Evolutionary conservation across 2,888 invertebrate genomes (phyloP).

Genomic region (Leucophenga maculata): DNA sequence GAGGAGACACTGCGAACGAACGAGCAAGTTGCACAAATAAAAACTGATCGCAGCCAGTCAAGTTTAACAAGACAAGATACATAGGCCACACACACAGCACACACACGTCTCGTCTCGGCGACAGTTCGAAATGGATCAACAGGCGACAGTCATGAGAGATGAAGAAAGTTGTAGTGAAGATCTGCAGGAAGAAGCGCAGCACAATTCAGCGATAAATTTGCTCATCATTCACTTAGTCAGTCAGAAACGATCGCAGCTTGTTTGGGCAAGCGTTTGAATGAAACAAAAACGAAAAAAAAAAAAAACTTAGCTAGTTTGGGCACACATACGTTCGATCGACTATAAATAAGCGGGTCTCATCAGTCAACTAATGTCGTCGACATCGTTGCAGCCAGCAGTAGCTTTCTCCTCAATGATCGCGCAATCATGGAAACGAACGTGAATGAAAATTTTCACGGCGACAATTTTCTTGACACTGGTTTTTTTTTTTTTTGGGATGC

Average conservation of each 20-base stretch:
- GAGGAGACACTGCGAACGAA: conserved; percentile 9
- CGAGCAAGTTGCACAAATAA: conserved; percentile 1
- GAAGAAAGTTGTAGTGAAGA: conserved; percentile 38
- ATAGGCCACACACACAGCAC: conserved; percentile 49
- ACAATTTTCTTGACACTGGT: conserved; percentile 37
- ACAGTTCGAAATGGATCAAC: conserved; percentile 6
- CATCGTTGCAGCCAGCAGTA: not conserved
- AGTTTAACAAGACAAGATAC: conserved; percentile 24
- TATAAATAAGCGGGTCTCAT: conserved; percentile 64
- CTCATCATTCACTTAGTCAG: conserved; percentile 43
- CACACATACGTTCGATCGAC: conserved; percentile 35
- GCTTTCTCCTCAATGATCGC: conserved; percentile 1
- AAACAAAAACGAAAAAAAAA: not conserved
- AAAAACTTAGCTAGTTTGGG: not conserved
- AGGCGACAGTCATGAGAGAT: conserved; percentile 2
- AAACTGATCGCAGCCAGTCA: conserved; percentile 3
- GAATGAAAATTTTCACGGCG: conserved; percentile 52
- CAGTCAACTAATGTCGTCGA: conserved; percentile 46
- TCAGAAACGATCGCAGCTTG: not conserved
- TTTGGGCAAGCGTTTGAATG: not conserved
- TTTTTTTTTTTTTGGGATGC: too few relatives aligned
- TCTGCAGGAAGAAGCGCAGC: conserved; percentile 28
- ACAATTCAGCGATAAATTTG: conserved; percentile 66
- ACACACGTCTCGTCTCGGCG: not conserved
- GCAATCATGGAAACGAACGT: conserved; percentile 41